Base-by-base conservation (phyloP, 2,113 vertebrate species). In the Seriola dumerili region DNA sequence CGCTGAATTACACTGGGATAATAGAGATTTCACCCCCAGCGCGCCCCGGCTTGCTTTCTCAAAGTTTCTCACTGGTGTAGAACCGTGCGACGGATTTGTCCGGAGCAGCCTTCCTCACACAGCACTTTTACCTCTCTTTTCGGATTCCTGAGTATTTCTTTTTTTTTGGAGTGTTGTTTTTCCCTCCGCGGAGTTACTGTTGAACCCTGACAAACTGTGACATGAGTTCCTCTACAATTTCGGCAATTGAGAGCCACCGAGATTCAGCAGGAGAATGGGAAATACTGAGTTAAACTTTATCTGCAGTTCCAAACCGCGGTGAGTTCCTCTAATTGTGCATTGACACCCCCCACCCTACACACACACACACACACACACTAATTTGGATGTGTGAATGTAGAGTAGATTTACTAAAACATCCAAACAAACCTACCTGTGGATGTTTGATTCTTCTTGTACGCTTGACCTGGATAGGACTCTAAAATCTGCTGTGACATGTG, bases 41-140 rank as follows among this genome's bases (percentile, higher is more conserved):
- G 74, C 68, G 19, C 86, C 46, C 57, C 52, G 69, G 62, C 85
- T 65, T 63, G 65, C 76, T 64, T 8, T 17, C 34, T 65, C 62
- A 90, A 95, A 96, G 93, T 95, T 95, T 91, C 32, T 76, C 83
- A 62, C 62, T 71, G 94, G 85, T 88, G 75, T 74, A 85, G 79
- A 86, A 78, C 78, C 83, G 71, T 68, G 76, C 81, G 50, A 25
- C 85, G 87, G 76, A 88, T 87, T 85, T 76, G 71, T 90, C 79
- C 64, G 85, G 82, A 77, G 81, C 80, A 69, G 67, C 67, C 44
- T 55, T 81, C 75, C 46, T 32, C 40, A 3, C 72, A 50, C 8
- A 55, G n/a, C 78, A 59, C 90, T 84, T 72, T 72, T 14, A 8
- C 50, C 44, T 44, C 34, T 57, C 69, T 34, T 40, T 5, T 75